These are phyloP conservation scores for Sebastes steindachneri DNA, from an alignment of 2,797 vertebrate species.

Conservation along the genomic window DNA sequence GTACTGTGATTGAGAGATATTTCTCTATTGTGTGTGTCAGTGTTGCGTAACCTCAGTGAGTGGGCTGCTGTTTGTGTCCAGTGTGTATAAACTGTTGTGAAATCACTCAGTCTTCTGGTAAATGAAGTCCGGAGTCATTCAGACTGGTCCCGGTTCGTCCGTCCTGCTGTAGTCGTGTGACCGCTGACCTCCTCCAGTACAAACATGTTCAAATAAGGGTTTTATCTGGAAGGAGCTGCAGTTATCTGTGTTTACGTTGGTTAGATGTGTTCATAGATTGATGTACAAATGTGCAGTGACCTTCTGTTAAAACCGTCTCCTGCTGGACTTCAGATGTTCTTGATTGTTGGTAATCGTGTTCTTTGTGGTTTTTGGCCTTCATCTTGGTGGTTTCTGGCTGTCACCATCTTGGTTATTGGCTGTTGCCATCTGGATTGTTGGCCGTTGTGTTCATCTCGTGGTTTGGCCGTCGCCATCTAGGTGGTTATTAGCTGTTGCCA, in stretches of 20 bases:
- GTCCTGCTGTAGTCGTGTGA: background rate
- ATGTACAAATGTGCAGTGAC: background rate
- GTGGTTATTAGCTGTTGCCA: too few species aligned
- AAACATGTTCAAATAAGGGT: background rate
- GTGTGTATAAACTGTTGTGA: slow-evolving; percentile 37
- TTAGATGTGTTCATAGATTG: background rate
- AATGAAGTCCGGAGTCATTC: background rate
- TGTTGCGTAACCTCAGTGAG: slow-evolving; percentile 49
- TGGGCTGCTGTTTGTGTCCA: slow-evolving; percentile 55
- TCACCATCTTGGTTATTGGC: too few species aligned
- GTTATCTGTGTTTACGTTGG: background rate
- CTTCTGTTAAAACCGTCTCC: background rate
- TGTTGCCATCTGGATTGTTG: too few species aligned
- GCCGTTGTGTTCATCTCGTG: too few species aligned
- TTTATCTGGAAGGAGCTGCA: background rate
- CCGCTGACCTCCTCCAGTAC: background rate
- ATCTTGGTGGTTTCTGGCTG: too few species aligned
- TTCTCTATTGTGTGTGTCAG: background rate
- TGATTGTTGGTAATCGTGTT: too few species aligned
- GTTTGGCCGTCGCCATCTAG: too few species aligned
- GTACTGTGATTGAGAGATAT: background rate
- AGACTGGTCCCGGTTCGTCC: background rate
- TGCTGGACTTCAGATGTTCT: too few species aligned
- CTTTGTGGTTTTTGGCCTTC: too few species aligned
- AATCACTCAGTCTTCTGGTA: slow-evolving; percentile 1